Evolutionary conservation across 2,797 vertebrate genomes (phyloP).

Genomic region (Bradypodion ventrale): DNA sequence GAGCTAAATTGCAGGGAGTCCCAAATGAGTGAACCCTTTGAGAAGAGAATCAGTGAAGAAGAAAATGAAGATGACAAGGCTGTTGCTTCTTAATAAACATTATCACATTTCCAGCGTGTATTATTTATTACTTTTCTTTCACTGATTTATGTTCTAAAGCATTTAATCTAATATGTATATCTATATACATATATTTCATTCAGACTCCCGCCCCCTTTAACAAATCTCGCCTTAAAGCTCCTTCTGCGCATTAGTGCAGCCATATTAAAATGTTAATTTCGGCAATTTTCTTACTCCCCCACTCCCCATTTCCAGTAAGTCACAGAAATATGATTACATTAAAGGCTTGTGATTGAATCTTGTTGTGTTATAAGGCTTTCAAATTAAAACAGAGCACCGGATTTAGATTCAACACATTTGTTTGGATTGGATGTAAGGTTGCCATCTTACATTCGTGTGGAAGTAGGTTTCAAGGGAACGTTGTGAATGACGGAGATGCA

Average conservation of each 20-base stretch:
- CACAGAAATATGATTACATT: constrained; percentile 52
- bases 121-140: constrained; percentile 79
- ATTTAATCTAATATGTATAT: constrained; percentile 76
- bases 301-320: constrained; percentile 2
- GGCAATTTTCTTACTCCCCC: constrained; percentile 24
- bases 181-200: constrained; percentile 57
- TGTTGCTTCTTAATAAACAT: constrained; percentile 84
- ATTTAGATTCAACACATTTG: constrained; percentile 15
- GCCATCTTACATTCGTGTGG: not conserved
- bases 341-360: constrained; percentile 47
- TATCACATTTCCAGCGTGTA: constrained; percentile 79
- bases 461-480: not conserved
- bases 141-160: constrained; percentile 78
- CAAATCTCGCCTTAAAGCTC: constrained; percentile 46
- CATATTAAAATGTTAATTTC: constrained; percentile 51
- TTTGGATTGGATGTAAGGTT: not conserved
- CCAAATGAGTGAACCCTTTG: constrained; percentile 78
- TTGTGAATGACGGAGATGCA: not conserved
- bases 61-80: constrained; percentile 84
- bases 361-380: constrained; percentile 28
- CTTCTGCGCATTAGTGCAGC: constrained; percentile 41
- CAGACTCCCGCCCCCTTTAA: constrained; percentile 23
- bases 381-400: constrained; percentile 34
- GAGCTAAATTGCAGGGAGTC: constrained; percentile 77
- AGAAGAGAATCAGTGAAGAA: constrained; percentile 79